These are phyloP conservation scores for Cosmia pyralina DNA, from an alignment of 2,888 invertebrate species.

Conservation along the genomic window DNA sequence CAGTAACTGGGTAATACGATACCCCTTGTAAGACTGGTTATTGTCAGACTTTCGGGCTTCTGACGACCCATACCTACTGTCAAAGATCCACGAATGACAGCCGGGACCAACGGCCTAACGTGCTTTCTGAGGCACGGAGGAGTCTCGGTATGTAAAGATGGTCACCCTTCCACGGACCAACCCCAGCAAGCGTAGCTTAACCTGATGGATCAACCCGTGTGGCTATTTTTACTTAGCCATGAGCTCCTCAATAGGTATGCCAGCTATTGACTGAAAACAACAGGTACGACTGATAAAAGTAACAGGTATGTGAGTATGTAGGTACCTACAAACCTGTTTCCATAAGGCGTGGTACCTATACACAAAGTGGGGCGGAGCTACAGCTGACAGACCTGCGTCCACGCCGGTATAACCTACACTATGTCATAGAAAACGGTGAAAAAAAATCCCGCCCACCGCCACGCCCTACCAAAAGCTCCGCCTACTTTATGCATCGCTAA, in stretches of 20 bases:
- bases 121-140: no score
- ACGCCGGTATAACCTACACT: conserved; percentile 14
- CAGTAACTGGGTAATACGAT: no score
- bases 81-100: no score
- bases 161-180: no score
- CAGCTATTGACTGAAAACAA: not conserved
- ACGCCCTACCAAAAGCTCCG: conserved; percentile 21
- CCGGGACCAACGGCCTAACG: no score
- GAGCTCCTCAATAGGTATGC: not conserved
- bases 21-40: no score
- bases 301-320: conserved; percentile 15
- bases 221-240: no score
- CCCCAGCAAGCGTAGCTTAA: no score
- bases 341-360: conserved; percentile 22
- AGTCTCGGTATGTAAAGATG: no score
- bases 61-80: no score
- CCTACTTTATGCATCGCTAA: conserved; percentile 20
- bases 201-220: no score
- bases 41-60: no score
- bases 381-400: conserved; percentile 21
- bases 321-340: not conserved
- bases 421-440: conserved; percentile 3
- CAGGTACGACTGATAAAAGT: conserved; percentile 6
- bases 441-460: conserved; percentile 29
- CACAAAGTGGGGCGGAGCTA: conserved; percentile 25